A percentile compares a stretch with the other conserved stretches of the same genome.
These are phyloP conservation scores for Glossosoma conforme DNA, from an alignment of 1,140 invertebrate species.

Conservation along the genomic window DNA sequence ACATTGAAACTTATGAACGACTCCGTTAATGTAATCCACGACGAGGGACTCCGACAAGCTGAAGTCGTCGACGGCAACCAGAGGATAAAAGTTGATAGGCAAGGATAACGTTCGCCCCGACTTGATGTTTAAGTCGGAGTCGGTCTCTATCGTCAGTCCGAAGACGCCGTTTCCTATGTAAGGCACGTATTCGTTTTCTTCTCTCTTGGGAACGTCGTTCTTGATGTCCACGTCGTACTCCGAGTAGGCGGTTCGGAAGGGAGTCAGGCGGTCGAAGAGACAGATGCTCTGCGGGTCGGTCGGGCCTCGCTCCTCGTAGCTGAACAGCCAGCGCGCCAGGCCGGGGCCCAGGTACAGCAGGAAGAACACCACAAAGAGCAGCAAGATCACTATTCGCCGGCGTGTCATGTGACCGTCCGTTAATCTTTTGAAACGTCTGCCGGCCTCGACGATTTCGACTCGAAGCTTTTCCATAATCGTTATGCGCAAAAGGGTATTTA, in stretches of 20 bases:
- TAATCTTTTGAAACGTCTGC: conserved; percentile 54
- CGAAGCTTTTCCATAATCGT: conserved; percentile 18
- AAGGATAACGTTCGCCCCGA: conserved; percentile 65
- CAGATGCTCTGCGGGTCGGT: conserved; percentile 56
- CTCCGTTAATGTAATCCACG: conserved; percentile 62
- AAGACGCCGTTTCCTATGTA: conserved; percentile 78
- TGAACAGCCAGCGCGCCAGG: conserved; percentile 58
- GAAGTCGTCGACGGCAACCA: conserved; percentile 57
- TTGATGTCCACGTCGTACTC: conserved; percentile 67
- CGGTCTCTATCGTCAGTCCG: conserved; percentile 59
- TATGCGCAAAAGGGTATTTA: too few species aligned
- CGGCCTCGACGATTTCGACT: conserved; percentile 36
- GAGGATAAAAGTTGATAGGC: conserved; percentile 67
- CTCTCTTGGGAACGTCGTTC: background rate
- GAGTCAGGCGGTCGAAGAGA: conserved; percentile 57
- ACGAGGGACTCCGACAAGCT: conserved; percentile 57
- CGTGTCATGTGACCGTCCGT: conserved; percentile 60
- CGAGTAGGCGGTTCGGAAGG: conserved; percentile 53
- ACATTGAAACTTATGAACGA: conserved; percentile 65
- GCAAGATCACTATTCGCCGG: conserved; percentile 58
- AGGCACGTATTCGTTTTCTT: conserved; percentile 57
- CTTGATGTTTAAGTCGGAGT: conserved; percentile 65
- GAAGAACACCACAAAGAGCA: conserved; percentile 55
- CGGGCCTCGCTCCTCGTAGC: conserved; percentile 39
- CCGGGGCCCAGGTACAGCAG: conserved; percentile 62